Percentiles rank a stretch among this genome's conserved stretches.
These are phyloP conservation scores for Enteromius fasciolatus DNA, from an alignment of 2,797 vertebrate genomes.

Conservation along the genomic window DNA sequence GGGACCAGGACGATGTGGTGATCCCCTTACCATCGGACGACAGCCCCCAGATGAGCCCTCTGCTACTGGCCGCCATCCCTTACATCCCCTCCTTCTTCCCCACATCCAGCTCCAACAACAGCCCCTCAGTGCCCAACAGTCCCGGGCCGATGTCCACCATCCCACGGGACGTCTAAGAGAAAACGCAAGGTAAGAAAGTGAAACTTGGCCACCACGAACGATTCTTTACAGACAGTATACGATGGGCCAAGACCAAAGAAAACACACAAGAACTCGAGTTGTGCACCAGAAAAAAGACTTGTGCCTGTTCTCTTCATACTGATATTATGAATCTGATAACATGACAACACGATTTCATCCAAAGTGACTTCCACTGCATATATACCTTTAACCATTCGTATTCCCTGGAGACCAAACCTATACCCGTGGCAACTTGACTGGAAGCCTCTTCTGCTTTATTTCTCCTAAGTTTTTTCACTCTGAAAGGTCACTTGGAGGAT, in stretches of 20 bases:
- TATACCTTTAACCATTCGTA: not conserved
- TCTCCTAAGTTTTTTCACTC: not conserved
- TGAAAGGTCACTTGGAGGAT: constrained; percentile 7
- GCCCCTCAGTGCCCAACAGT: constrained; percentile 55
- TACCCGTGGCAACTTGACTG: not conserved
- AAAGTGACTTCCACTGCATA: not conserved
- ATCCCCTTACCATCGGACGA: constrained; percentile 69
- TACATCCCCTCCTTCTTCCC: constrained; percentile 81
- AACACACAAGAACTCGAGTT: not conserved
- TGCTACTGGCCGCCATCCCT: constrained; percentile 72
- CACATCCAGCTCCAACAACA: constrained; percentile 60
- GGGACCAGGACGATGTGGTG: constrained; percentile 79
- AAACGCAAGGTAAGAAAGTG: not conserved
- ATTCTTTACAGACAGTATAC: not conserved
- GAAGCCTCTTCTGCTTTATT: not conserved
- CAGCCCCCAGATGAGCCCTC: constrained; percentile 69
- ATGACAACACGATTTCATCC: not conserved
- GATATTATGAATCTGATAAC: not conserved
- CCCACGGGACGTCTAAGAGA: constrained; percentile 63
- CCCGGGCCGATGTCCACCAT: constrained; percentile 41
- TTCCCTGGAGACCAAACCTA: not conserved
- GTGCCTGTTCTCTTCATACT: not conserved
- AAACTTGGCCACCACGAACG: too few species aligned
- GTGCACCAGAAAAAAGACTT: not conserved
- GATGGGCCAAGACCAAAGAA: not conserved